Percentiles rank a stretch among this genome's conserved stretches.
These are phyloP conservation scores for Latrodectus geometricus DNA, from an alignment of 1,140 invertebrate genomes.

Conservation along the genomic window DNA sequence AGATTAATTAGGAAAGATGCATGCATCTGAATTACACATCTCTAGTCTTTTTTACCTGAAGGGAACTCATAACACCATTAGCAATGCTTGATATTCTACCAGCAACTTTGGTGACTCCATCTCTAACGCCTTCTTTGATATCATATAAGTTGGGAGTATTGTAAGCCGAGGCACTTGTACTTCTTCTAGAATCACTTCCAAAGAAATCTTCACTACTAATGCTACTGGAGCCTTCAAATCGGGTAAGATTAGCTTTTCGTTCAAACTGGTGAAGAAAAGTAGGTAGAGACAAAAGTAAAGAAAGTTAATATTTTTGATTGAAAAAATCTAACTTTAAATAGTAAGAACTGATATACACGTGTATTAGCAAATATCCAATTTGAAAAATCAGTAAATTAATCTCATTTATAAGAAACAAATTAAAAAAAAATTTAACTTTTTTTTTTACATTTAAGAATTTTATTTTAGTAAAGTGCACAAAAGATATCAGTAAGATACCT, in stretches of 20 bases:
- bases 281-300: not conserved
- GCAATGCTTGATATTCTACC: slow-evolving; percentile 92
- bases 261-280: slow-evolving; percentile 73
- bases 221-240: slow-evolving; percentile 89
- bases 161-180: slow-evolving; percentile 63
- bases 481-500: too few species aligned
- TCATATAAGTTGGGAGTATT: slow-evolving; percentile 88
- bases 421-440: too few species aligned
- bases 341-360: not conserved
- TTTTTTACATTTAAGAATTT: too few species aligned
- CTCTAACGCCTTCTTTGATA: slow-evolving; percentile 94
- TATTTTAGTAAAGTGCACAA: too few species aligned
- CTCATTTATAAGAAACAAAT: too few species aligned
- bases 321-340: too few species aligned
- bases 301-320: not conserved
- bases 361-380: not conserved
- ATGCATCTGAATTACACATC: not conserved
- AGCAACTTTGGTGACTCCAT: slow-evolving; percentile 96
- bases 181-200: slow-evolving; percentile 71
- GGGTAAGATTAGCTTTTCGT: slow-evolving; percentile 76
- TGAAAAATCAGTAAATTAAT: not conserved
- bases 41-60: slow-evolving; percentile 42
- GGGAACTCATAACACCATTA: slow-evolving; percentile 84
- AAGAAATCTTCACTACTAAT: slow-evolving; percentile 98
- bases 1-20: not conserved